Base-by-base conservation (phyloP, 1,140 invertebrate species). In the Caenorhabditis tropicalis region DNA sequence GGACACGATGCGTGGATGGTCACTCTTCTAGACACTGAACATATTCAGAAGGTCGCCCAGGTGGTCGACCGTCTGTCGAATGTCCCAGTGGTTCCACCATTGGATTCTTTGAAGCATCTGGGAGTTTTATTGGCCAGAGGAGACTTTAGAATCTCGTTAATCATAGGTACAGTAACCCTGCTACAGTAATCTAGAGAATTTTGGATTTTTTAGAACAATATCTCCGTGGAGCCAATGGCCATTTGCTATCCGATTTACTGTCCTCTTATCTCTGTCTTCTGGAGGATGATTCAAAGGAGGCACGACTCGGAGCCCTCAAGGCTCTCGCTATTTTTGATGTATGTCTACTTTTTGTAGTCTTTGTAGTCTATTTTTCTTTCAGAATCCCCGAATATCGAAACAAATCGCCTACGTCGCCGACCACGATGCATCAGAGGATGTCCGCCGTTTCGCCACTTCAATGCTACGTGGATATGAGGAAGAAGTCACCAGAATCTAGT, bases 1-100 rank as follows among this genome's bases (percentile, higher is more conserved):
- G 84, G 70, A 16, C 86, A 87, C 60, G 86, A 87, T 31, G 86
- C 86, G 19, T 87, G 84, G 85, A 87, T 87, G 51, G 79, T 82
- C 7, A 65, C 79, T 4, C 74, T 84, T 12, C 79, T 87, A 21
- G 81, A 82, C 48, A 82, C 86, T 5, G 86, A 80, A 39, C 82
- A 86, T 2, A 49, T 74, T 10, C 65, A 49, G 16, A 85, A 82
- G 48, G 81, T 87, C 21, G 51, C 36, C 6, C 83, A 82, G 56
- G 84, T 87, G 10, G 79, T 87, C 16, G 79, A 81, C 56, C 80
- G 86, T 9, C 79, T 87, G 1, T 33, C 58, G 3, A 85, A 82
- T 48, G 86, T 87, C 24, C 86, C 86, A 49, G 81, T 87, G 19
- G 86, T 87, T 3, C 86, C 86, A 16, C 86, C 86, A 21, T 53